Conservation (phyloP, 1,140 invertebrate genomes). For the Oppia nitens region DNA sequence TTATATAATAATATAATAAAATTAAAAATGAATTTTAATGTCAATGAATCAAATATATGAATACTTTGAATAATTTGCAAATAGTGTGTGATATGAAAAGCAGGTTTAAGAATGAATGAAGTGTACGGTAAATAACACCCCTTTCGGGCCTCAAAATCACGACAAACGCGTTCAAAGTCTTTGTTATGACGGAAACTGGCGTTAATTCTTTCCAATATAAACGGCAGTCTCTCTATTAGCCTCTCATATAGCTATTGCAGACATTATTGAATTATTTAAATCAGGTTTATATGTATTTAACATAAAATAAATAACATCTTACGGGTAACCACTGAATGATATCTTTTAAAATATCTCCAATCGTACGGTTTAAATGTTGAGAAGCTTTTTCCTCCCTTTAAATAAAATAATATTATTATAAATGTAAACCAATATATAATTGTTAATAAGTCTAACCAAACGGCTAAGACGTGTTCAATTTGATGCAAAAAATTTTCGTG, state of each 20-base stretch:
- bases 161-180: constrained; percentile 57
- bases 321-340: constrained; percentile 9
- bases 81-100: constrained; percentile 74
- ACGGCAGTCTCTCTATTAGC: constrained; percentile 56
- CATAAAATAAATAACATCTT: background rate
- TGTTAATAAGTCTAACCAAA: constrained; percentile 37
- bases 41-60: constrained; percentile 24
- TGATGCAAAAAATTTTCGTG: constrained; percentile 47
- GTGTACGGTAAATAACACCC: constrained; percentile 71
- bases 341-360: constrained; percentile 3
- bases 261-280: background rate
- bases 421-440: background rate
- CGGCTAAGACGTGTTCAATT: constrained; percentile 43
- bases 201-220: constrained; percentile 56
- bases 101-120: constrained; percentile 67
- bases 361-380: background rate
- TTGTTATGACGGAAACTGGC: constrained; percentile 47
- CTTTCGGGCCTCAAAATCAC: constrained; percentile 68
- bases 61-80: constrained; percentile 62
- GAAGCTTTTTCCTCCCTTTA: background rate
- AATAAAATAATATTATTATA: constrained; percentile 6
- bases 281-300: constrained; percentile 4
- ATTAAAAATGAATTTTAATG: background rate
- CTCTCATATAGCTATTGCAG: constrained; percentile 51
- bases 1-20: constrained; percentile 15